Percentiles rank a stretch among this genome's conserved stretches.
Evolutionary conservation across 2,113 vertebrate species (phyloP).

Genomic region (Calidris pygmaea): DNA sequence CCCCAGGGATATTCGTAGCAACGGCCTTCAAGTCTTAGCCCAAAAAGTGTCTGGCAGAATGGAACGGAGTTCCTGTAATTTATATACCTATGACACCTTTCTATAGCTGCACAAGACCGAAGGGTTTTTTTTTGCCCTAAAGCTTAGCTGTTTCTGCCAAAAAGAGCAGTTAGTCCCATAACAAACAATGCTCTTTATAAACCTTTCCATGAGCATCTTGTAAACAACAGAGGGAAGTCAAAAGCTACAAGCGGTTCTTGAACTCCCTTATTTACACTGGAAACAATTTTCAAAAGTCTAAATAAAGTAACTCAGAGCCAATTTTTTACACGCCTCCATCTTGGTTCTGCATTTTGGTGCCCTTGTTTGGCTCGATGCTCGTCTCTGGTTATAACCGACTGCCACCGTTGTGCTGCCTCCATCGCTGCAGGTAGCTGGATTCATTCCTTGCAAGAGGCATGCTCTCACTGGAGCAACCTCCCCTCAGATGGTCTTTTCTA

Average conservation of each 20-base stretch:
- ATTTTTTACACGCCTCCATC: not conserved
- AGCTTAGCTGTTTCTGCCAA: not conserved
- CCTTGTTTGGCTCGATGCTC: not conserved
- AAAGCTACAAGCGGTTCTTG: not conserved
- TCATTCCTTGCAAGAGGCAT: not conserved
- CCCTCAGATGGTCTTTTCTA: not conserved
- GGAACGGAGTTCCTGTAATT: not conserved
- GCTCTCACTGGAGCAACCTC: not conserved
- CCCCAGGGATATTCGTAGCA: not conserved
- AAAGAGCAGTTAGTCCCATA: not conserved
- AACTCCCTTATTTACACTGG: not conserved
- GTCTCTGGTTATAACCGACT: rapidly evolving
- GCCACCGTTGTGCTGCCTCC: not conserved
- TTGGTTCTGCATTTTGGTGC: not conserved
- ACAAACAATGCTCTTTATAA: not conserved
- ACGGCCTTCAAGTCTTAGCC: not conserved
- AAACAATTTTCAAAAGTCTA: not conserved
- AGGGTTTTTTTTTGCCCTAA: not conserved
- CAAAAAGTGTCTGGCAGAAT: not conserved
- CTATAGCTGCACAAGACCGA: not conserved
- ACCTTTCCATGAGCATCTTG: not conserved
- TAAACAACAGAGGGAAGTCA: not conserved
- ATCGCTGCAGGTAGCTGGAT: rapidly evolving
- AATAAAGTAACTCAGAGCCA: not conserved
- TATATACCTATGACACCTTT: not conserved